phyloP scores from a whole-genome alignment of 2,888 invertebrate species.

The Drosophila conformis region DNA sequence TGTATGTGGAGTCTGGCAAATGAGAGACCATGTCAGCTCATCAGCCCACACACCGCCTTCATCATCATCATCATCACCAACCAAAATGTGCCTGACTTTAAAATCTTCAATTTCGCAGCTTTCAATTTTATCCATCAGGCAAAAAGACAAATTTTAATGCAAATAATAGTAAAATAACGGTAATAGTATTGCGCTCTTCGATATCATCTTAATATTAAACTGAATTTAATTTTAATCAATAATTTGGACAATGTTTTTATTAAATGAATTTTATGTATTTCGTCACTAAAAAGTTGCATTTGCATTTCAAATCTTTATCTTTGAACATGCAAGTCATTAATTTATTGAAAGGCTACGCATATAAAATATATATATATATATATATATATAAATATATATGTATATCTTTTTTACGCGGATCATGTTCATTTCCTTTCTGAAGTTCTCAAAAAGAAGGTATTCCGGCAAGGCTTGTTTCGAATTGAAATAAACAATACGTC shows the following conservation, averaged over 20 bases:
- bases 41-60: conserved; percentile 28
- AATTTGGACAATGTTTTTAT: neutral
- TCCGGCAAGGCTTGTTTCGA: no score
- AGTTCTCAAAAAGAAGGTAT: neutral
- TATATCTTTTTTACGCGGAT: neutral
- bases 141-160: neutral
- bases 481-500: neutral
- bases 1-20: conserved; percentile 8
- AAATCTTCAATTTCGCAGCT: conserved; percentile 3
- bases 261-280: neutral
- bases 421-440: neutral
- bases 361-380: neutral
- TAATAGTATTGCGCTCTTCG: neutral
- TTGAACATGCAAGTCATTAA: no score
- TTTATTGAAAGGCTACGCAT: neutral
- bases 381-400: neutral
- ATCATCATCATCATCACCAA: conserved; percentile 1
- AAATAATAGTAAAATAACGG: neutral
- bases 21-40: conserved; percentile 38
- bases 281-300: neutral
- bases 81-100: conserved; percentile 19
- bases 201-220: neutral
- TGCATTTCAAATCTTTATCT: neutral
- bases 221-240: neutral
- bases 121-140: neutral